A percentile compares a stretch with the other conserved stretches of the same genome.
Conservation (phyloP, 2,888 invertebrate species). For the Portevinia maculata region DNA sequence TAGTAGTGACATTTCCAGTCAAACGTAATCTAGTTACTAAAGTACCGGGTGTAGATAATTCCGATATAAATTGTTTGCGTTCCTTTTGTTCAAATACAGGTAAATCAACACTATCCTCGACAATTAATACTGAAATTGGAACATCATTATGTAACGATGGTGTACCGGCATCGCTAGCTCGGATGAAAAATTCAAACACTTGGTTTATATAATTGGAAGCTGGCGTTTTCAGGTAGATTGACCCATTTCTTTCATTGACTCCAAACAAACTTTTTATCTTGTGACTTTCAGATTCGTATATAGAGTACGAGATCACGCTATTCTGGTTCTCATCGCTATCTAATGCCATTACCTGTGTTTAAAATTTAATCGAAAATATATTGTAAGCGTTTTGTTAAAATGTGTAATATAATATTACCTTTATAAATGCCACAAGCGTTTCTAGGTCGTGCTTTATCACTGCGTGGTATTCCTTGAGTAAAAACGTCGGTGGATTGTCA, state of each 20-base stretch:
- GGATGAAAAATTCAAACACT: constrained; percentile 93
- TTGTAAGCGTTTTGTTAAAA: not conserved
- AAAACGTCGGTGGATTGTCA: constrained; percentile 91
- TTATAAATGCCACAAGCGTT: constrained; percentile 85
- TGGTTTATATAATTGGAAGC: constrained; percentile 86
- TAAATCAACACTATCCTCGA: constrained; percentile 87
- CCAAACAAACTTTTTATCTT: constrained; percentile 88
- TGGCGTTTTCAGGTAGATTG: constrained; percentile 87
- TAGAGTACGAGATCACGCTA: constrained; percentile 89
- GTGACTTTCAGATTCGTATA: constrained; percentile 88
- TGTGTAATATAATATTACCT: constrained; percentile 81
- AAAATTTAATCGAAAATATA: constrained; percentile 1
- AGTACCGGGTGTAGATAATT: constrained; percentile 88
- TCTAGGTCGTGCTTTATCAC: constrained; percentile 86
- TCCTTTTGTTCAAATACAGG: constrained; percentile 90
- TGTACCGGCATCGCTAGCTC: constrained; percentile 92
- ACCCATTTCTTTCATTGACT: constrained; percentile 90
- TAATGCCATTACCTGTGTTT: constrained; percentile 86
- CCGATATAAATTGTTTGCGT: constrained; percentile 91
- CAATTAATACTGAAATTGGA: constrained; percentile 91
- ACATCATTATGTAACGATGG: constrained; percentile 91
- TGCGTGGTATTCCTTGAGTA: constrained; percentile 90
- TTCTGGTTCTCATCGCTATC: constrained; percentile 91
- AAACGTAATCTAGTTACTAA: constrained; percentile 88
- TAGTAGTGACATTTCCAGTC: constrained; percentile 86